phyloP scores from a whole-genome alignment of 2,888 invertebrate species.

The Dysmachus trigonus region DNA sequence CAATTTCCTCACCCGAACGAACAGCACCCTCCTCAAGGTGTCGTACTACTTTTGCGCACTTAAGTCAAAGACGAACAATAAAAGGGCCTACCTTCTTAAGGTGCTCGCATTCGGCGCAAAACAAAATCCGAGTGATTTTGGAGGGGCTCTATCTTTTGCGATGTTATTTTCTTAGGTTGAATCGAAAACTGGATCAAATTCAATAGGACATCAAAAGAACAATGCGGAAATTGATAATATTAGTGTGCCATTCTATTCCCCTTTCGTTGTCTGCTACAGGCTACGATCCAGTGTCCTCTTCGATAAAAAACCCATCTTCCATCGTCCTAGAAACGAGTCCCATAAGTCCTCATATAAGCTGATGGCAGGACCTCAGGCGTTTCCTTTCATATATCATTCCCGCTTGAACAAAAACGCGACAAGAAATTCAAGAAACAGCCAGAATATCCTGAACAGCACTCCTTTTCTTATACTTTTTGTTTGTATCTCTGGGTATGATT shows the following conservation, averaged over 20 bases:
- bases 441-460: background rate
- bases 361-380: background rate
- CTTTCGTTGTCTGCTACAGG: background rate
- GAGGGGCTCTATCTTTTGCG: background rate
- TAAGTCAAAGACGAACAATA: background rate
- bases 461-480: background rate
- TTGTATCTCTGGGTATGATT: conserved; percentile 1
- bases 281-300: background rate
- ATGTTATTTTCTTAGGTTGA: background rate
- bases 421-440: conserved; percentile 25
- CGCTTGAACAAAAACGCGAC: conserved; percentile 6
- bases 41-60: background rate
- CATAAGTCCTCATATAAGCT: background rate
- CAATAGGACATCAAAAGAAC: background rate
- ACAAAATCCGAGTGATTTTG: background rate
- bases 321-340: background rate
- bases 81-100: background rate
- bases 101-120: background rate
- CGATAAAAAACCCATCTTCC: background rate
- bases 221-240: background rate
- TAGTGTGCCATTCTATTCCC: background rate
- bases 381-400: conserved; percentile 25
- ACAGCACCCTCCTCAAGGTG: background rate
- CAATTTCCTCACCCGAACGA: background rate
- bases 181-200: background rate